Evolutionary conservation across 2,888 invertebrate genomes (phyloP), one percentile per base, ranked within the genome.

Genomic region (Lymantria monacha): DNA sequence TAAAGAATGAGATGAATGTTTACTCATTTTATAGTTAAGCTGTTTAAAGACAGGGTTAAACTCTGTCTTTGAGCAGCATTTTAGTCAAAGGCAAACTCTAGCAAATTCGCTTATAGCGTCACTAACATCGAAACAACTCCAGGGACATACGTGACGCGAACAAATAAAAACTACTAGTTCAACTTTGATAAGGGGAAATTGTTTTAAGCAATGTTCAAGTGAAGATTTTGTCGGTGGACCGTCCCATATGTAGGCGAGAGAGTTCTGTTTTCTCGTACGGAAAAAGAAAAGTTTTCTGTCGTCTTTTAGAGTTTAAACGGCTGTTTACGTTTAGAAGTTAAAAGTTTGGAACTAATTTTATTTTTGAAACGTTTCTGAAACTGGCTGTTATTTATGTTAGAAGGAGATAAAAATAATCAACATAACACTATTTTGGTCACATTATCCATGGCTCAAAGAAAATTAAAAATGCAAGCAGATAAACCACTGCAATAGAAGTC

Each of bases 131-230:
- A 79, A 65, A 83, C 82, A 83, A 75, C 85, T 79, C 83, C 41
- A 51, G 83, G 78, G 84, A 79, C 74, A 65, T 66, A 83, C 83
- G 83, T 83, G 83, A 79, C 72, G 69, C 68, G 81, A 81, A 83
- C 80, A 82, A 81, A 81, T 81, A 83, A 82, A 81, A 83, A 83
- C 81, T 79, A 74, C 74, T 69, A 63, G 72, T 71, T 75, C 76
- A 81, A 82, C 79, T 85, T 81, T 83, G 81, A 83, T 82, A 77
- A 79, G 69, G 72, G 79, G 77, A 81, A 84, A 84, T 85, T 84
- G 84, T 83, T 83, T 84, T 81, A 83, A 82, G 81, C 57, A 71
- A 77, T 75, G 78, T 72, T 70, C 73, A 74, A 76, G 72, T 71
- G 73, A 68, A 80, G 82, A 81, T 81, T 81, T 77, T 62, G 78